Percentiles rank a stretch among this genome's conserved stretches.
Evolutionary conservation across 2,888 invertebrate species (phyloP).

Genomic region (Machimus rusticus): DNA sequence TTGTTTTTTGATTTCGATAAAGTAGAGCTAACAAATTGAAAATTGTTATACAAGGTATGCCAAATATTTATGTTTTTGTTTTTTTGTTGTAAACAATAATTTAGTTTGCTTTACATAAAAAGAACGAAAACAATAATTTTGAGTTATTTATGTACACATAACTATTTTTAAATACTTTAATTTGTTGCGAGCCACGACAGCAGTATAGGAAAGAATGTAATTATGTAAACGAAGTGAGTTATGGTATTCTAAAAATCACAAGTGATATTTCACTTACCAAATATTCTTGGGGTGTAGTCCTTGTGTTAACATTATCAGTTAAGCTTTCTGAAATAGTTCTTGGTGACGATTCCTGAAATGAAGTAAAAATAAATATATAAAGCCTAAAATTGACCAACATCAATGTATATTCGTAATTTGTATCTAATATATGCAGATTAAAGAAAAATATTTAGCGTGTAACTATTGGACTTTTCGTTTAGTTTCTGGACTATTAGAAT

Average conservation of each 20-base stretch:
- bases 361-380: not conserved
- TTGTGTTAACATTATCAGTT: conserved; percentile 57
- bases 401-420: too few relatives aligned
- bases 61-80: not conserved
- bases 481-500: too few relatives aligned
- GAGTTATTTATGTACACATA: not conserved
- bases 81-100: not conserved
- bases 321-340: conserved; percentile 58
- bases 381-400: not conserved
- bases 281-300: conserved; percentile 60
- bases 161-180: not conserved
- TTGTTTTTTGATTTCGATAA: not conserved
- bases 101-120: not conserved
- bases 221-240: not conserved
- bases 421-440: too few relatives aligned
- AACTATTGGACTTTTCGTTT: too few relatives aligned
- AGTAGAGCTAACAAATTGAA: not conserved
- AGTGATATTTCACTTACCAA: conserved; percentile 56
- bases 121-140: not conserved
- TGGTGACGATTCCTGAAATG: conserved; percentile 28
- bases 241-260: not conserved
- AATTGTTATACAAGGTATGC: not conserved
- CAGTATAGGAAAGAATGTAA: not conserved
- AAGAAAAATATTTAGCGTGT: too few relatives aligned
- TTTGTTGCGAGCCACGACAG: not conserved